Evolutionary conservation across 2,888 invertebrate species (phyloP), one percentile per base, ranked within the genome.

Genomic region (Cantharis rustica): DNA sequence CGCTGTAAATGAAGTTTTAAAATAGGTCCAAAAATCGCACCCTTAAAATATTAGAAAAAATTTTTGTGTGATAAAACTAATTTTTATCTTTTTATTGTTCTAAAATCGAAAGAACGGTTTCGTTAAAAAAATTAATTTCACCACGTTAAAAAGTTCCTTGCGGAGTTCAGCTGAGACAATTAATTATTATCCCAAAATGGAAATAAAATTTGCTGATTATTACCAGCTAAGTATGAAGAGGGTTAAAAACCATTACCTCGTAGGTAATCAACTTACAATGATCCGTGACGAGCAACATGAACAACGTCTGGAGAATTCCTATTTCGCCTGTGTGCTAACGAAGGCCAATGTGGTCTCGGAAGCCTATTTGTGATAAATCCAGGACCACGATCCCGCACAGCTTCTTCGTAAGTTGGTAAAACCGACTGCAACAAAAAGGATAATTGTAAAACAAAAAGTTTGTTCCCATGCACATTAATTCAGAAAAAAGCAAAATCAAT

Each of bases 391-490:
- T 88, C 88, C 26, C 89, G 82, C 20, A 88, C 88, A 2, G 90
- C 90, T 82, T 90, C 90, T 81, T 90, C 90, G 81, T 90, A 90
- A 3, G 89, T 88, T 10, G 90, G 90, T 69, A 90, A 85, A 61
- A 86, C 86, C 69, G 86, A 85, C 87, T 88, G 82, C 27, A 82
- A 81, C 68, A 80, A 63, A 61, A 69, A 62, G 16, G 23, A 27
- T 5, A 71, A 62, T n/a, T 26, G 0, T 2, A 16, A 1, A 10
- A 64, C 4, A 31, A 31, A 31, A 16, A 17, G 3, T 64, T 66
- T 7, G 23, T 66, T 23, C 64, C 20, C 17, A 66, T 64, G 64
- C 15, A 64, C 16, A 62, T 31, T 4, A 3, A 11, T 31, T 11
- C 47, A n/a, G n/a, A 47, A 47, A 47, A 47, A 47, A 47, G 9